phyloP scores from a whole-genome alignment of 1,140 invertebrate genomes.

The Pteromalus puparum region DNA sequence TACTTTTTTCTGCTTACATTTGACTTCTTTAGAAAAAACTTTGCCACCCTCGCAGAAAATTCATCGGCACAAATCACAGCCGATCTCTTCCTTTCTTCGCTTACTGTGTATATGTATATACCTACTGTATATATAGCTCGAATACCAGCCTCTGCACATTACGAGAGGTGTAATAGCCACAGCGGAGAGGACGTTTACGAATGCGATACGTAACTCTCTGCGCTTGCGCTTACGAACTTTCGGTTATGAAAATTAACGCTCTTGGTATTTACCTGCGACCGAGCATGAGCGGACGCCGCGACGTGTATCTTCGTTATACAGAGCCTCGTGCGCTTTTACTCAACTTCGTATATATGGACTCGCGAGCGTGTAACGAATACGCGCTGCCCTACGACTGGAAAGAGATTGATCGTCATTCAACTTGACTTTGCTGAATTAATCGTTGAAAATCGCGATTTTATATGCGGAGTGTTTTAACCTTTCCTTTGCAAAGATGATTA shows the following conservation, averaged over 20 bases:
- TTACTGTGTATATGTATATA: not conserved
- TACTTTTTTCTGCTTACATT: slow-evolving; percentile 63
- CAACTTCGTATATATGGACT: not conserved
- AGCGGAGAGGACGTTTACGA: slow-evolving; percentile 30
- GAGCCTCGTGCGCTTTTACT: slow-evolving; percentile 1
- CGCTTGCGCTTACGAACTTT: slow-evolving; percentile 57
- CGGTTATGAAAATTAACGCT: slow-evolving; percentile 69
- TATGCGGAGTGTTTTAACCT: not conserved
- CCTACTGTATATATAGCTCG: not conserved
- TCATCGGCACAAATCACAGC: not conserved
- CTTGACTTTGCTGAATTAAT: not conserved
- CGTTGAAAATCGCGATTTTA: not conserved
- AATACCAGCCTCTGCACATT: not conserved
- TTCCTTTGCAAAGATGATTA: no score
- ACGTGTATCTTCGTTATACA: slow-evolving; percentile 54
- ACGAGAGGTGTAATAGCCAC: not conserved
- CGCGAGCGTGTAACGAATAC: not conserved
- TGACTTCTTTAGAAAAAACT: slow-evolving; percentile 44
- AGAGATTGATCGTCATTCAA: slow-evolving; percentile 16
- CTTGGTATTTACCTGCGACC: slow-evolving; percentile 53
- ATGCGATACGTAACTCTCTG: not conserved
- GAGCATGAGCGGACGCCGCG: no score
- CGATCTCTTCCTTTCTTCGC: not conserved
- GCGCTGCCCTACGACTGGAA: not conserved
- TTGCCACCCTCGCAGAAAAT: not conserved